A percentile compares a stretch with the other conserved stretches of the same genome.
Conservation (phyloP, 2,797 vertebrate genomes). For the Lepilemur ruficaudatus region DNA sequence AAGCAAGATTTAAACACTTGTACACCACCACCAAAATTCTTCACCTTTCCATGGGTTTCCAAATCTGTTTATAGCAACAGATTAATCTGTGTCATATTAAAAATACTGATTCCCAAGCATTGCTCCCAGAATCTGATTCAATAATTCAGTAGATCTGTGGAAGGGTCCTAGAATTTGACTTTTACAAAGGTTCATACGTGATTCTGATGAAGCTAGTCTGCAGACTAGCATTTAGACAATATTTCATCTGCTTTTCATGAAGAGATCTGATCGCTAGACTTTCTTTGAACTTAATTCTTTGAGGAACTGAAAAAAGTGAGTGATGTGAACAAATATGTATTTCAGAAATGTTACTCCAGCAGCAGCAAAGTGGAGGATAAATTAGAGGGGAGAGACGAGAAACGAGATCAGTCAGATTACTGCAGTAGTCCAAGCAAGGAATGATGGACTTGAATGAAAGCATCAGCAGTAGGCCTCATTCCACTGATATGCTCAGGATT, state of each 20-base stretch:
- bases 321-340: neutral
- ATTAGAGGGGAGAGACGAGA: neutral
- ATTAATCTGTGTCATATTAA: neutral
- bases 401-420: neutral
- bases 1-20: neutral
- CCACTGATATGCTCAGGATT: neutral
- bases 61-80: neutral
- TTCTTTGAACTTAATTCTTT: neutral
- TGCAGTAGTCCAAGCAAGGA: neutral
- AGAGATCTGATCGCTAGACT: neutral
- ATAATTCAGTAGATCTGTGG: neutral
- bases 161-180: neutral
- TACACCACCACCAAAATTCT: neutral
- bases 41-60: neutral
- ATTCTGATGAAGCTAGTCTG: neutral
- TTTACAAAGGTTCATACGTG: neutral
- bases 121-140: neutral
- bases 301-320: neutral
- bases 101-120: neutral
- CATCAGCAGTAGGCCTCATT: neutral
- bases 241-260: neutral
- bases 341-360: neutral
- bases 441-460: neutral
- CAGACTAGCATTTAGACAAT: neutral
- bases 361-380: neutral